phyloP scores from a whole-genome alignment of 2,113 vertebrate genomes.

The Pontoporia blainvillei region DNA sequence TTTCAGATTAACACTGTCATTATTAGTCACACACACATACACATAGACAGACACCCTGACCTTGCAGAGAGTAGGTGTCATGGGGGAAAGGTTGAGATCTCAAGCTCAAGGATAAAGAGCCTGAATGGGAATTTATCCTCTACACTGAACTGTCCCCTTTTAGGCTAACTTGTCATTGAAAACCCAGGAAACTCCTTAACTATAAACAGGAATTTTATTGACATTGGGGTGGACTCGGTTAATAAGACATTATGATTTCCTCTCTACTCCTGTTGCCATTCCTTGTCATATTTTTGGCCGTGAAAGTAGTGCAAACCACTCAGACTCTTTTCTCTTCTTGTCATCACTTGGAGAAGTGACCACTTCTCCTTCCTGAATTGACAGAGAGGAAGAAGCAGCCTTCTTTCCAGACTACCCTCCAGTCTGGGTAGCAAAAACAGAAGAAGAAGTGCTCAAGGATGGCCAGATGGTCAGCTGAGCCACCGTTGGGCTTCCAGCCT shows the following conservation, averaged over 20 bases:
- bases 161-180: background rate
- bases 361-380: background rate
- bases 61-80: background rate
- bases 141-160: background rate
- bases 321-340: background rate
- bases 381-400: background rate
- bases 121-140: background rate
- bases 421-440: background rate
- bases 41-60: background rate
- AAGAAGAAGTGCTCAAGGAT: background rate
- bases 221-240: background rate
- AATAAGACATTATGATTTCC: background rate
- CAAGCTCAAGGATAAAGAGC: background rate
- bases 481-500: too few relatives aligned
- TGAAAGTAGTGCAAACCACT: background rate
- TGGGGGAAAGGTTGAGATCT: background rate
- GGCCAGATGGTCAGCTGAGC: background rate
- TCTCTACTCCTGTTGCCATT: background rate
- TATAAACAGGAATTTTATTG: background rate
- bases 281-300: background rate
- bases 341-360: background rate
- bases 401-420: background rate
- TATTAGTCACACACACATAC: background rate
- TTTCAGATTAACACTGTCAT: background rate
- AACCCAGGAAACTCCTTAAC: background rate